Evolutionary conservation across 2,797 vertebrate species (phyloP), one percentile per base, ranked within the genome.

Genomic region (Gastrophryne carolinensis): DNA sequence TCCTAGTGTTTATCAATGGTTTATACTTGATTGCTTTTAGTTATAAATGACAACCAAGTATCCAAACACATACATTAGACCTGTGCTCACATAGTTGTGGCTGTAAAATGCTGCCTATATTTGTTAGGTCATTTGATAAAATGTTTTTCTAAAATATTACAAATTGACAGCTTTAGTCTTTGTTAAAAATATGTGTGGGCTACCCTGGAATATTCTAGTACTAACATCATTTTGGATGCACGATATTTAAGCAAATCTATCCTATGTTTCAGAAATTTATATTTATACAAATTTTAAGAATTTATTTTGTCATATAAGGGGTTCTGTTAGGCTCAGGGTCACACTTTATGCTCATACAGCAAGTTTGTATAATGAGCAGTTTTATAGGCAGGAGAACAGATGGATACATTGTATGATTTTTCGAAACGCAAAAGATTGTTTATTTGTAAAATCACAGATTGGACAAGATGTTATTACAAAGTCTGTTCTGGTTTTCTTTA

Each of bases 371-470:
- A 34, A 49, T 32, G 21, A 30, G 19, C 19, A 35, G 54, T 60
- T 26, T 71, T 19, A 60, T 21, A 32, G 37, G 60, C 54, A 58
- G 68, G 65, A 68, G 23, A 56, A 24, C 35, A 68, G 53, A 39
- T 34, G 17, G 15, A 72, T 50, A 79, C 75, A 80, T 81, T 77
- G 80, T 80, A 71, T 78, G 71, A 68, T 81, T 81, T n/a, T 83
- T 63, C 15, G 75, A 82, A 83, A 57, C 8, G 84, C 69, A 81
- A 81, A 83, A 82, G 50, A 80, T 49, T 83, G 32, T 88, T 89
- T 86, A 81, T 84, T 82, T 86, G 85, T 83, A 71, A 84, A 87
- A 81, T 73, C 70, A 75, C 79, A 83, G 69, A 62, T 57, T 82
- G 80, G 63, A 80, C 83, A 81, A 80, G 5, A 1, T 64, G 79